These are phyloP conservation scores for Drosophila paranaensis DNA, from an alignment of 2,888 invertebrate genomes.

Conservation along the genomic window DNA sequence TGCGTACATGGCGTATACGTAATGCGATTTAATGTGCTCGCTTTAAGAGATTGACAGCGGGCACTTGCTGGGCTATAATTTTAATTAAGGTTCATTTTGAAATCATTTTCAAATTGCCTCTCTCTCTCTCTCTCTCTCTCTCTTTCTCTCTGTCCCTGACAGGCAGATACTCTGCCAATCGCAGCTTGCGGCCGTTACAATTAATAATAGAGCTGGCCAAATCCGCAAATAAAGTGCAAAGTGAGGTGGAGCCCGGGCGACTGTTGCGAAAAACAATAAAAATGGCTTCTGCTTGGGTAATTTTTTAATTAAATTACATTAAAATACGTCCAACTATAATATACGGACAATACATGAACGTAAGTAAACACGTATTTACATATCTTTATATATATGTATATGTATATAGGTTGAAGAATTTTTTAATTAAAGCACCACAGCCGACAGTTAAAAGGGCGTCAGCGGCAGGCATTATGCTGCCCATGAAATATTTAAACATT, in stretches of 20 bases:
- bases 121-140: too few relatives aligned
- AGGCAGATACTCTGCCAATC: slow-evolving; percentile 13
- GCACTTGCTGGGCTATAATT: slow-evolving; percentile 33
- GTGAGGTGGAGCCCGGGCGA: slow-evolving; percentile 7
- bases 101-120: slow-evolving; percentile 8
- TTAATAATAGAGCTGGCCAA: slow-evolving; percentile 57
- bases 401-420: slow-evolving; percentile 12
- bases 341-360: slow-evolving; percentile 10
- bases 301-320: slow-evolving; percentile 69
- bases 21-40: slow-evolving; percentile 29
- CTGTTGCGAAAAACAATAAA: slow-evolving; percentile 26
- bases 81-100: slow-evolving; percentile 40
- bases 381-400: neutral
- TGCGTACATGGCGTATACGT: slow-evolving; percentile 41
- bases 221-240: slow-evolving; percentile 63
- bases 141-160: slow-evolving; percentile 11
- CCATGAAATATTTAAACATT: slow-evolving; percentile 24
- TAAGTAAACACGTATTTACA: slow-evolving; percentile 24
- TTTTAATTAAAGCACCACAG: slow-evolving; percentile 62
- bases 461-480: slow-evolving; percentile 21
- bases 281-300: slow-evolving; percentile 43
- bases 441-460: slow-evolving; percentile 38
- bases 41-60: slow-evolving; percentile 38
- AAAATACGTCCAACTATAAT: slow-evolving; percentile 34
- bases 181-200: slow-evolving; percentile 38